Conservation (phyloP, 2,888 invertebrate species). For the Cantharis nigra region DNA sequence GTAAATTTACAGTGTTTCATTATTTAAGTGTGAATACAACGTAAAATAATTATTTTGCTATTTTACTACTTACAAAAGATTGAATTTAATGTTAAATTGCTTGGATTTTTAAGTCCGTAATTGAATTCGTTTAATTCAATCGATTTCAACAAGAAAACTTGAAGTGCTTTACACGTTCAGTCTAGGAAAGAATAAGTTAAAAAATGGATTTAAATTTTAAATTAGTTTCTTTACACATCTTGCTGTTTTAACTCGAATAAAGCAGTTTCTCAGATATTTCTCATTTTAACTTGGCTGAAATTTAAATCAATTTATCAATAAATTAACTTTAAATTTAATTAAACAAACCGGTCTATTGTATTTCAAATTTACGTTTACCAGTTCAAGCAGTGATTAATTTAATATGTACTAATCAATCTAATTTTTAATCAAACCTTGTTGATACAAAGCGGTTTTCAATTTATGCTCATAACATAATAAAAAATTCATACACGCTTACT, state of each 20-base stretch:
- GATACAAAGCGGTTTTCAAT: not conserved
- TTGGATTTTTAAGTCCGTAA: not conserved
- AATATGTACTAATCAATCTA: too few species aligned
- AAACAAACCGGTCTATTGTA: not conserved
- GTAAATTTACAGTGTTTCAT: not conserved
- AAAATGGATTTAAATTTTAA: constrained; percentile 3
- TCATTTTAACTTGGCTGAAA: not conserved
- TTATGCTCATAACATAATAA: not conserved
- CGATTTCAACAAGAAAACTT: constrained; percentile 2
- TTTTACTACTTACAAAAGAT: not conserved
- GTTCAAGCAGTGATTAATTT: not conserved
- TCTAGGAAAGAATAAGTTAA: not conserved
- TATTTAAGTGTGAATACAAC: not conserved
- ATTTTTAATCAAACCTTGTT: not conserved
- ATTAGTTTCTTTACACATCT: constrained; percentile 1
- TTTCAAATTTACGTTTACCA: not conserved
- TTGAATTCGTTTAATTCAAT: constrained; percentile 5
- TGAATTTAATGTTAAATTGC: not conserved
- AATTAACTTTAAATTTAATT: not conserved
- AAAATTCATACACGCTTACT: not conserved
- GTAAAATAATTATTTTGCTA: not conserved
- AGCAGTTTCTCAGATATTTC: not conserved
- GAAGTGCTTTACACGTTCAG: constrained; percentile 7
- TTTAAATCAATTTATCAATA: not conserved
- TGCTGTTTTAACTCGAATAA: not conserved